Conservation (phyloP, 2,797 vertebrate species). For the Bradypodion ventrale region DNA sequence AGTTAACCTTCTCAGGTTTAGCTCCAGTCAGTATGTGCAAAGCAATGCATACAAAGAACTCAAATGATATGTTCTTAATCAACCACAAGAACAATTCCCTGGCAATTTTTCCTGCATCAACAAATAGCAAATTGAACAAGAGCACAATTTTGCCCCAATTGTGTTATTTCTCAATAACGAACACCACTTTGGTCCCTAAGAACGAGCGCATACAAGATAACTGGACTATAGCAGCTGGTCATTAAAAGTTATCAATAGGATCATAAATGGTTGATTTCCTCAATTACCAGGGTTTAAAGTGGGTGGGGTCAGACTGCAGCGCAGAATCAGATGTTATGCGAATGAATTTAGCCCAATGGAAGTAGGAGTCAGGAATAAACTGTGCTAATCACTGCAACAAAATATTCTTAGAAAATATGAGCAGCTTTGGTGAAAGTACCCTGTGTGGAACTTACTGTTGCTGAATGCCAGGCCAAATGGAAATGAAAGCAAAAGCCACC, state of each 20-base stretch:
- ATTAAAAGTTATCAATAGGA: neutral
- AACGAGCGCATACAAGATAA: neutral
- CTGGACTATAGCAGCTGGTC: neutral
- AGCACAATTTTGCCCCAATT: neutral
- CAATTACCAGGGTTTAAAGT: neutral
- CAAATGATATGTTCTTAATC: neutral
- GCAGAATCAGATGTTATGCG: neutral
- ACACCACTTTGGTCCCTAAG: neutral
- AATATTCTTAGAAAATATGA: neutral
- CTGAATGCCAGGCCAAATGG: no score
- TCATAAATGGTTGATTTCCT: neutral
- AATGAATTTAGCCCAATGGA: neutral
- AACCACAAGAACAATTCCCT: neutral
- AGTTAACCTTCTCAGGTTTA: neutral
- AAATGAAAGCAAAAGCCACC: no score
- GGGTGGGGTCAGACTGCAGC: neutral
- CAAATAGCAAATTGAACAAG: neutral
- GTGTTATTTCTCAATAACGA: neutral
- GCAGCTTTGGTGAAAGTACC: neutral
- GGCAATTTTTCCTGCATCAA: neutral
- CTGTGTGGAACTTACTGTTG: neutral
- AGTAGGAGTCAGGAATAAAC: neutral
- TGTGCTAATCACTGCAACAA: neutral
- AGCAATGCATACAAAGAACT: constrained; percentile 10
- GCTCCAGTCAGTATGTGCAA: neutral